Conservation (phyloP, 2,888 invertebrate species). For the Luperina testacea region DNA sequence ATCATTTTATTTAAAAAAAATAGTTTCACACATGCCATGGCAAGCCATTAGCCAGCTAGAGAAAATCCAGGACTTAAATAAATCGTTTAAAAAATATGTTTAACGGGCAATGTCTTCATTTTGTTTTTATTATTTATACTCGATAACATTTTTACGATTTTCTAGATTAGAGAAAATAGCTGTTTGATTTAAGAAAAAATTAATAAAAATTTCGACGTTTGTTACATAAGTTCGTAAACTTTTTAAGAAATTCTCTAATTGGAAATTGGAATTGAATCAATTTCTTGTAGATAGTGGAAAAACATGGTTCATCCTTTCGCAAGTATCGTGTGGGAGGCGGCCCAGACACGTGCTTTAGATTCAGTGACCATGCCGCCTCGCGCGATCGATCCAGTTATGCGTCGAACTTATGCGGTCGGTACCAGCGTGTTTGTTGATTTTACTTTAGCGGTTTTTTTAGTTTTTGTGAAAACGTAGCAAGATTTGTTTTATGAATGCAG, state of each 20-base stretch:
- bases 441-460: neutral
- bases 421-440: neutral
- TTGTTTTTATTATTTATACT: neutral
- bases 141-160: neutral
- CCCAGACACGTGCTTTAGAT: slow-evolving; percentile 35
- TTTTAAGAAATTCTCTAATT: neutral
- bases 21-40: neutral
- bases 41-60: neutral
- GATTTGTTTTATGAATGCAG: neutral
- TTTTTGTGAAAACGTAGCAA: neutral
- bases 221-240: neutral
- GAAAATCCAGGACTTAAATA: neutral
- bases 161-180: neutral
- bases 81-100: neutral
- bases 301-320: slow-evolving; percentile 14
- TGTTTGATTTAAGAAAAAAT: neutral
- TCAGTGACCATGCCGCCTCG: slow-evolving; percentile 47
- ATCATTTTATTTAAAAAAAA: neutral
- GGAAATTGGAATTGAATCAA: neutral
- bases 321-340: neutral
- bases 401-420: neutral
- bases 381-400: neutral
- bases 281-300: slow-evolving; percentile 2
- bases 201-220: neutral
- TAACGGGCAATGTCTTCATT: neutral